These are phyloP conservation scores for Maylandia zebra DNA, from an alignment of 2,113 vertebrate genomes.

Conservation along the genomic window DNA sequence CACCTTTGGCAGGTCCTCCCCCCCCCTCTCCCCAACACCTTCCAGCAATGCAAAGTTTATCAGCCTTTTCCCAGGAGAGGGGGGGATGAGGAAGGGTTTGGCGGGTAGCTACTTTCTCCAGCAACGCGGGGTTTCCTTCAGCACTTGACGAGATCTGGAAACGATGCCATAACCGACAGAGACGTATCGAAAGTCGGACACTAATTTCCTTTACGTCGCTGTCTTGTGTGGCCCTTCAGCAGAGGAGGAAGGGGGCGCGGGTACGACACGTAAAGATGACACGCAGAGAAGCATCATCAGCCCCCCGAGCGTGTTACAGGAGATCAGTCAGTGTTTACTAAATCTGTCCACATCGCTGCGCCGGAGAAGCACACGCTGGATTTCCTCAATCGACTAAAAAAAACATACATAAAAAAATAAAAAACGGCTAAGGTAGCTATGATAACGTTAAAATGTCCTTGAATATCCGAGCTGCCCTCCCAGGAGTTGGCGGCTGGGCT, in stretches of 20 bases:
- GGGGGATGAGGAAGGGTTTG: not conserved
- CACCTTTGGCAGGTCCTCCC: not conserved
- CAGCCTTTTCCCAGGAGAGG: not conserved
- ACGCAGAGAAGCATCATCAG: constrained; percentile 17
- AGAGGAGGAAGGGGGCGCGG: not conserved
- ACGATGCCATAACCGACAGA: constrained; percentile 10
- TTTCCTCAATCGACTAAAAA: constrained; percentile 21
- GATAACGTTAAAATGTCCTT: constrained; percentile 58
- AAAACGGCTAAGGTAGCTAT: constrained; percentile 44
- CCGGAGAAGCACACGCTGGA: not conserved
- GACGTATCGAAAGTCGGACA: constrained; percentile 15
- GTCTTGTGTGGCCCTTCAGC: not conserved
- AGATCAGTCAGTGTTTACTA: constrained; percentile 25
- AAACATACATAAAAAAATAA: not conserved
- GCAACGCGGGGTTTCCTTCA: not conserved
- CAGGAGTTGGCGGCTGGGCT: not conserved
- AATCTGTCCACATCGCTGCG: constrained; percentile 28
- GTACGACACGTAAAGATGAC: constrained; percentile 4
- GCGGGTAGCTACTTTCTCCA: not conserved
- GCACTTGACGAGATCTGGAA: not conserved
- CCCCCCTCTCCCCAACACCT: not conserved
- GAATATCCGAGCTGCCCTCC: constrained; percentile 12
- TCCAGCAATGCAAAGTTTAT: constrained; percentile 25
- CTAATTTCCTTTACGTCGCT: constrained; percentile 29
- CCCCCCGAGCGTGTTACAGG: not conserved